Conservation (phyloP, 2,888 invertebrate genomes). For the Campaea margaritaria region DNA sequence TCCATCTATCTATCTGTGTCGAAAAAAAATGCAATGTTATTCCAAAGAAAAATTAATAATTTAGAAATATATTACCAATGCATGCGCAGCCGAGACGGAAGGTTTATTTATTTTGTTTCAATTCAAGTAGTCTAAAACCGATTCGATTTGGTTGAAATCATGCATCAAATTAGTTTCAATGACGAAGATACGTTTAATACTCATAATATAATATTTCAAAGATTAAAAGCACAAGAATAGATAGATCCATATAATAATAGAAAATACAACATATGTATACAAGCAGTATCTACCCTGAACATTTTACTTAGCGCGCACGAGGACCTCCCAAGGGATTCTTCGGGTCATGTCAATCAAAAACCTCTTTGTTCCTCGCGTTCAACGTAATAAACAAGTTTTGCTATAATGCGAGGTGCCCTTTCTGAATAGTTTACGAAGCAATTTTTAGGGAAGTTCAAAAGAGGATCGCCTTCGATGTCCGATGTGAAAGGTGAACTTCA, state of each 20-base stretch:
- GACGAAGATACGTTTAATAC: too few relatives aligned
- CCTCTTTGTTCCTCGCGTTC: constrained; percentile 56
- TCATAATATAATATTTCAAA: background rate
- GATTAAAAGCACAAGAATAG: background rate
- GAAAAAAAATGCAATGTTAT: too few relatives aligned
- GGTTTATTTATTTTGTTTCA: too few relatives aligned
- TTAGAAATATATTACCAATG: too few relatives aligned
- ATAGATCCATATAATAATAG: constrained; percentile 1
- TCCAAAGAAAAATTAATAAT: too few relatives aligned
- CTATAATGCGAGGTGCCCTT: constrained; percentile 39
- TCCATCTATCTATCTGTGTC: too few relatives aligned
- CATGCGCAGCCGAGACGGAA: too few relatives aligned
- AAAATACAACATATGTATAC: constrained; percentile 22
- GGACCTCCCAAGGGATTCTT: constrained; percentile 44
- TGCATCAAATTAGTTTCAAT: too few relatives aligned
- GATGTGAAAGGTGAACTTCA: constrained; percentile 4
- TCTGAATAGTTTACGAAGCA: constrained; percentile 40
- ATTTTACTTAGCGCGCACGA: constrained; percentile 30
- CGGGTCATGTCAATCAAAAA: constrained; percentile 57
- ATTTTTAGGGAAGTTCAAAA: constrained; percentile 11
- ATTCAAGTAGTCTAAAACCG: too few relatives aligned
- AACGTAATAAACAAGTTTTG: constrained; percentile 50
- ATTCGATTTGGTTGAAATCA: too few relatives aligned
- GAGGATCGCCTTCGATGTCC: constrained; percentile 7
- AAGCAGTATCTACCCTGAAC: constrained; percentile 20